Base-by-base conservation (phyloP, 1,140 invertebrate species). In the Calliopsis andreniformis region DNA sequence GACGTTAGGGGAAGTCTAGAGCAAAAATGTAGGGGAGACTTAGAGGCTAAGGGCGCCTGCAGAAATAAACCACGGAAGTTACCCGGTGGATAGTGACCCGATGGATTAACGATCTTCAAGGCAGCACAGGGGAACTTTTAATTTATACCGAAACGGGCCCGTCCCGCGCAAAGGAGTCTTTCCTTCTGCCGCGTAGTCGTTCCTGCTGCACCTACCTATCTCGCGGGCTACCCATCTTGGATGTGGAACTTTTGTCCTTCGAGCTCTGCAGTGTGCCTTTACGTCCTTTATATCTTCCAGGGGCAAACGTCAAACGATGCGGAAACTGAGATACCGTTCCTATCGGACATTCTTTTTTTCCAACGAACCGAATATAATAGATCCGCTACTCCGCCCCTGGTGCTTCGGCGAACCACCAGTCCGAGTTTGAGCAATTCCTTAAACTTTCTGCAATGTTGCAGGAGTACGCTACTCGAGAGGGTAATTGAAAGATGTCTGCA, bases 101-200 rank as follows among this genome's bases (percentile, higher is more conserved):
- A 85, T 75, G 83, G 76, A 87, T 88, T 86, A 87, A 88, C 85
- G 86, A 86, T 82, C 79, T 67, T 45, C 61, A 56, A 58, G 55
- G 43, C 47, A 45, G 63, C 61, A 6, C 39, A 49, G 55, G 78
- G 75, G 72, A 87, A 88, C 51, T 87, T 88, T 87, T 88, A 87
- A 88, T 88, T 88, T 88, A 88, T 86, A 76, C 80, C 72, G 47
- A 73, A 49, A 58, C 79, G 69, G 70, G 59, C 63, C n/a, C 62
- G 76, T 83, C 45, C 20, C 66, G 28, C 23, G 61, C 80, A 79
- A 70, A 71, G 32, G 28, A 64, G 16, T 10, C 32, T 55, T 25
- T 16, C 6, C n/a, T 43, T 25, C 4, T n/a, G 51, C 58, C 28
- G 49, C 73, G 72, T 83, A 73, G 61, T 58, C 23, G 62, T 45